Evolutionary conservation across 2,113 vertebrate genomes (phyloP).

Genomic region (Gnathonemus longibarbis): DNA sequence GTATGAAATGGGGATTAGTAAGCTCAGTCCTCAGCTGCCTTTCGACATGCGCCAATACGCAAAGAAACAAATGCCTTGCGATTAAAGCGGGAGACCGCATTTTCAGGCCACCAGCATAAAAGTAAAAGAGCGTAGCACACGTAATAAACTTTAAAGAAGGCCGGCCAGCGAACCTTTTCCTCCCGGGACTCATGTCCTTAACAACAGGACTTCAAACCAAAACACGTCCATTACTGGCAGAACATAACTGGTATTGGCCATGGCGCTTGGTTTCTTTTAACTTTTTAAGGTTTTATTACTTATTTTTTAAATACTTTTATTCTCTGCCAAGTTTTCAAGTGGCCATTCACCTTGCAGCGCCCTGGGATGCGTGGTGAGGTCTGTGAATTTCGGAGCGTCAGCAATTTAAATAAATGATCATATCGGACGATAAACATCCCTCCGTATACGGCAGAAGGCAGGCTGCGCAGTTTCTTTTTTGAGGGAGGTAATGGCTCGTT

Average conservation of each 20-base stretch:
- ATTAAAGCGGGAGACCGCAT: not conserved
- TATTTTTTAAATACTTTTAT: not conserved
- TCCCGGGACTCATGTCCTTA: not conserved
- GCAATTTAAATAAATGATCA: not conserved
- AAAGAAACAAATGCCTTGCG: not conserved
- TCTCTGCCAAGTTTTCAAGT: not conserved
- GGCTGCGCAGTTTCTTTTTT: not conserved
- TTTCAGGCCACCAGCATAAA: not conserved
- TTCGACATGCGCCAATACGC: not conserved
- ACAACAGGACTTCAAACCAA: slow-evolving; percentile 8
- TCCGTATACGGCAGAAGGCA: not conserved
- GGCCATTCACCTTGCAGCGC: not conserved
- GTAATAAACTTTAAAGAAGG: not conserved
- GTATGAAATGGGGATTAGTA: slow-evolving; percentile 15
- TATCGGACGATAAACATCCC: not conserved
- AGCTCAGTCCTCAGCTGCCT: slow-evolving; percentile 1
- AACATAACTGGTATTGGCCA: not conserved
- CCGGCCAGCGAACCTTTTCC: not conserved
- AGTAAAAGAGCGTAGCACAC: not conserved
- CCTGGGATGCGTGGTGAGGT: not conserved
- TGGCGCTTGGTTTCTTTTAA: not conserved
- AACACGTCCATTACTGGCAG: not conserved
- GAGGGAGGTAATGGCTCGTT: not conserved
- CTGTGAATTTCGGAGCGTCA: not conserved
- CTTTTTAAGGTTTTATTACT: not conserved